Evolutionary conservation across 1,140 invertebrate genomes (phyloP).

Genomic region (Drosophila navojoa): DNA sequence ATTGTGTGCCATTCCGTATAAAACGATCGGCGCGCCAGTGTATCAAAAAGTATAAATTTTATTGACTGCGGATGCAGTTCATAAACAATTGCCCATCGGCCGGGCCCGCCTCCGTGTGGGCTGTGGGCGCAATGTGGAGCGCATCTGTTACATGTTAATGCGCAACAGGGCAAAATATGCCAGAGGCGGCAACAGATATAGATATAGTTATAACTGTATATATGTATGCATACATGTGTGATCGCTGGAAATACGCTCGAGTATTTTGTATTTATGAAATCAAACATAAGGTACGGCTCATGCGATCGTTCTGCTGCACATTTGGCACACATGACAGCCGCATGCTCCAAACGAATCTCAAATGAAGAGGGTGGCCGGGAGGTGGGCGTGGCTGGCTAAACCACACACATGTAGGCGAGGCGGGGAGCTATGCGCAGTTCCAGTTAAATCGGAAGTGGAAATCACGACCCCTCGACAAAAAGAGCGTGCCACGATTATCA

Average conservation of each 20-base stretch:
- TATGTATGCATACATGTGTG: constrained; percentile 18
- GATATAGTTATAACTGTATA: constrained; percentile 17
- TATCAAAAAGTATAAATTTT: constrained; percentile 81
- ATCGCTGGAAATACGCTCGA: constrained; percentile 18
- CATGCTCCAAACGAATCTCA: constrained; percentile 59
- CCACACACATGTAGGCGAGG: constrained; percentile 46
- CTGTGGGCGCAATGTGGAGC: constrained; percentile 72
- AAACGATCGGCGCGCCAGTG: constrained; percentile 38
- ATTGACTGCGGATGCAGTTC: constrained; percentile 81
- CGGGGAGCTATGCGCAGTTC: constrained; percentile 40
- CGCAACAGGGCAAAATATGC: constrained; percentile 60
- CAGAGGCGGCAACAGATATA: constrained; percentile 37
- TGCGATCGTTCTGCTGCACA: constrained; percentile 70
- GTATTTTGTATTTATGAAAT: constrained; percentile 76
- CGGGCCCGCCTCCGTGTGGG: neutral
- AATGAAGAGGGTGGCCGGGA: neutral
- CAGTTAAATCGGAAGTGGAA: constrained; percentile 81
- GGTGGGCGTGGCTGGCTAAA: constrained; percentile 14
- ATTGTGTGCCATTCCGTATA: constrained; percentile 21
- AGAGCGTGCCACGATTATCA: constrained; percentile 77
- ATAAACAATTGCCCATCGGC: constrained; percentile 65
- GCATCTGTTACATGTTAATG: constrained; percentile 79
- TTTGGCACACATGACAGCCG: constrained; percentile 81
- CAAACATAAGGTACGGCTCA: constrained; percentile 73
- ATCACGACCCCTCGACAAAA: constrained; percentile 49